Base-by-base conservation (phyloP, 2,888 invertebrate species). In the Ariolimax columbianus region DNA sequence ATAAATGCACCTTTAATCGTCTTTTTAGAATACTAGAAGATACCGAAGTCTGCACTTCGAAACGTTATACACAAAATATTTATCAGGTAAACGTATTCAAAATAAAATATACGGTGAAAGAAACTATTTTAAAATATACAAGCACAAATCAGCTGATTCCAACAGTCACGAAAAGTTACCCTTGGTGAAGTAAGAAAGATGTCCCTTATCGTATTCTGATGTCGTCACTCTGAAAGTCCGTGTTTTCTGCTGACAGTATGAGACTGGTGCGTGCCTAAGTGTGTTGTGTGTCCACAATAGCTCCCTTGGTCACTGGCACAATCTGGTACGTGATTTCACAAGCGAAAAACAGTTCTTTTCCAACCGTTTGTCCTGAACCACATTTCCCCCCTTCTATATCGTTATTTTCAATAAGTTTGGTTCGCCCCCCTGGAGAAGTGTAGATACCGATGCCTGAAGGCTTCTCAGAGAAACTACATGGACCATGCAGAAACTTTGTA, bases 181-280 rank as follows among this genome's bases (percentile, higher is more conserved):
- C 43, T 40, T n/a, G 47, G 26, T 38, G 33, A 30, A n/a, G 43
- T 38, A 40, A 40, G 33, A 59, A 59, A 78, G 40, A n/a, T 78
- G n/a, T 79, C 40, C 66, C 40, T 66, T 63, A 68, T 79, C 79
- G 79, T 79, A 43, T 40, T 40, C 78, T 66, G 30, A 4, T 36
- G 79, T 33, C 40, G 63, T 40, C 14, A 47, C 30, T 38, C 68
- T 79, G 33, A 30, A 66, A n/a, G 33, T 66, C 63, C 43, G 47
- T 66, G 68, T 30, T n/a, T n/a, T 68, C 40, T 79, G 79, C 66
- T 30, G 68, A 30, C 66, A 79, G 66, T 79, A 68, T 30, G 66
- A 43, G 66, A 19, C 63, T 36, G 66, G 66, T 79, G 68, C 79
- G 79, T 79, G 79, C 43, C 43, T 79, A 79, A 78, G 79, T 79